A percentile compares a stretch with the other conserved stretches of the same genome.
These are phyloP conservation scores for Acrobasis repandana DNA, from an alignment of 2,888 invertebrate genomes.

Conservation along the genomic window DNA sequence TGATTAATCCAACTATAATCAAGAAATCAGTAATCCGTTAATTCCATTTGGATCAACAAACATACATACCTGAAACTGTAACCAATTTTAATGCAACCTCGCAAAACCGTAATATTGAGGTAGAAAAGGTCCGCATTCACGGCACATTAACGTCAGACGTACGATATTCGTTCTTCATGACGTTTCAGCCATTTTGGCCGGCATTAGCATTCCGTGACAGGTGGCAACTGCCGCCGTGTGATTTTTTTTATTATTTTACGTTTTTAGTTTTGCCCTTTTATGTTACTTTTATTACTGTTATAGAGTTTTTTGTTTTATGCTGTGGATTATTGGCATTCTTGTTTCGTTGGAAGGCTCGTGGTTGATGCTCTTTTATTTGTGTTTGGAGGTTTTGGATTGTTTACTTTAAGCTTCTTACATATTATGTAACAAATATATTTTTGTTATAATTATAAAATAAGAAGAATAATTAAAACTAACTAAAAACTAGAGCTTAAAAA, in stretches of 20 bases:
- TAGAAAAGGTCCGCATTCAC: conserved; percentile 6
- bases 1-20: too few relatives aligned
- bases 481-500: too few relatives aligned
- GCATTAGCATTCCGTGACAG: conserved; percentile 75
- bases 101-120: neutral
- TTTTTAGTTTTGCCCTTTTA: neutral
- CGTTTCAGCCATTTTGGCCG: conserved; percentile 19
- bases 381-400: neutral
- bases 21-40: too few relatives aligned
- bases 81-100: too few relatives aligned
- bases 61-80: too few relatives aligned
- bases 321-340: neutral
- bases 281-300: neutral
- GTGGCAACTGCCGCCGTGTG: conserved; percentile 50
- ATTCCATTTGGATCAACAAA: too few relatives aligned
- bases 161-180: conserved; percentile 17
- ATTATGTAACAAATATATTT: too few relatives aligned
- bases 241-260: conserved; percentile 4
- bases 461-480: too few relatives aligned
- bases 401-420: too few relatives aligned
- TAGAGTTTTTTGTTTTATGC: neutral
- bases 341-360: neutral
- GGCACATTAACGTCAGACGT: conserved; percentile 11
- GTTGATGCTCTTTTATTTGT: neutral
- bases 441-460: too few relatives aligned